Percentiles rank a stretch among this genome's conserved stretches.
These are phyloP conservation scores for Cataglyphis altisquamis DNA, from an alignment of 2,888 invertebrate genomes.

Conservation along the genomic window DNA sequence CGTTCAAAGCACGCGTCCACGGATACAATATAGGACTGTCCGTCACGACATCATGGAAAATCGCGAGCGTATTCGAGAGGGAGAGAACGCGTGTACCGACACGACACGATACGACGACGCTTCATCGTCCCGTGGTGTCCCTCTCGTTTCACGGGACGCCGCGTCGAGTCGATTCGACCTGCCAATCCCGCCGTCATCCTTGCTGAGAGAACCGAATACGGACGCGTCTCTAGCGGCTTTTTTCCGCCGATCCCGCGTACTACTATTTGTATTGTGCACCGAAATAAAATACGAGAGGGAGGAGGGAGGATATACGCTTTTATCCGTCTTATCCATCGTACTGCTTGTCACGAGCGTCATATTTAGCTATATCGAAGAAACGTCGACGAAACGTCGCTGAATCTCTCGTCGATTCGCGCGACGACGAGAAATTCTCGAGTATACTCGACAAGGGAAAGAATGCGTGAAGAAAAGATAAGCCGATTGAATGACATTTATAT, in stretches of 20 bases:
- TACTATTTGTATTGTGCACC: not conserved
- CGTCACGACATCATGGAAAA: conserved; percentile 62
- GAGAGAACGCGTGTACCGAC: not conserved
- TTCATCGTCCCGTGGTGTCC: conserved; percentile 1
- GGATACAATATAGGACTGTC: conserved; percentile 70
- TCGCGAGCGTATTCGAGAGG: conserved; percentile 50
- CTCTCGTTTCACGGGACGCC: conserved; percentile 49
- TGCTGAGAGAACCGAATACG: conserved; percentile 36
- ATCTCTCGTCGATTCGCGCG: conserved; percentile 7
- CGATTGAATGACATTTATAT: not conserved
- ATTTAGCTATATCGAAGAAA: not conserved
- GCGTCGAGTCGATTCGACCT: conserved; percentile 51
- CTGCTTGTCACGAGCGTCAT: conserved; percentile 30
- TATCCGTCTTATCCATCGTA: conserved; percentile 25
- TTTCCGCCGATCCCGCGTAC: conserved; percentile 25
- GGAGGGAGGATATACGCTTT: not conserved
- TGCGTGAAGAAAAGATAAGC: not conserved
- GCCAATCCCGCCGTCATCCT: conserved; percentile 38
- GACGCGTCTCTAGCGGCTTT: conserved; percentile 24
- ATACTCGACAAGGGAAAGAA: not conserved
- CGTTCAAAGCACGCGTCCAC: conserved; percentile 59
- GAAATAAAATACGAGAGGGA: not conserved
- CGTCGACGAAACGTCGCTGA: not conserved
- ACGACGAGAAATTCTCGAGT: not conserved
- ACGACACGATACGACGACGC: conserved; percentile 32